A percentile compares a stretch with the other conserved stretches of the same genome.
Evolutionary conservation across 2,888 invertebrate species (phyloP).

Genomic region (Perizoma affinitatum): DNA sequence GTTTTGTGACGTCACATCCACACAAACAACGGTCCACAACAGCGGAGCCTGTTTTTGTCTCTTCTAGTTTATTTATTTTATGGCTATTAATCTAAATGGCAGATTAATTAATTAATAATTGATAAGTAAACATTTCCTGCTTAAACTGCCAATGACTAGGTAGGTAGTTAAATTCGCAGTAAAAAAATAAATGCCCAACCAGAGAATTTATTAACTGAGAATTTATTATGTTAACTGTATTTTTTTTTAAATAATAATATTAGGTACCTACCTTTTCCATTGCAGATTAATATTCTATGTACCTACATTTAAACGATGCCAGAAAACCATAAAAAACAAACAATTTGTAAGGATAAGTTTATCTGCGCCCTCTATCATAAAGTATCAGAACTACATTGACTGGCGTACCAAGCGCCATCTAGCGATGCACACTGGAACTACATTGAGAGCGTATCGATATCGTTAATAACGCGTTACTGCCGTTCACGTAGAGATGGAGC

Average conservation of each 20-base stretch:
- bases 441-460: constrained; percentile 4
- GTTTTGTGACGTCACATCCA: constrained; percentile 71
- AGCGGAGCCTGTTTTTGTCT: constrained; percentile 59
- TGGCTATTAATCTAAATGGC: constrained; percentile 48
- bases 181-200: no score
- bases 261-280: no score
- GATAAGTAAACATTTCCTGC: constrained; percentile 37
- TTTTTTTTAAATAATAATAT: no score
- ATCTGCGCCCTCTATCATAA: constrained; percentile 51
- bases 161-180: not conserved
- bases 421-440: constrained; percentile 41
- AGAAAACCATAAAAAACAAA: no score
- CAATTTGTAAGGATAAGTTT: no score
- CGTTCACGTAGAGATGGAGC: constrained; percentile 61
- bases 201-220: no score
- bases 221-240: no score
- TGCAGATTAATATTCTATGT: no score
- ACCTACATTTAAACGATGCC: no score
- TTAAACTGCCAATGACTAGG: constrained; percentile 22
- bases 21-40: constrained; percentile 69
- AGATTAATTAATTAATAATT: constrained; percentile 45
- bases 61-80: constrained; percentile 44
- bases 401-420: constrained; percentile 47
- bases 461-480: constrained; percentile 21
- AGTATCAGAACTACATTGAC: constrained; percentile 31